Evolutionary conservation across 2,888 invertebrate genomes (phyloP).

Genomic region (Camponotus fellah): DNA sequence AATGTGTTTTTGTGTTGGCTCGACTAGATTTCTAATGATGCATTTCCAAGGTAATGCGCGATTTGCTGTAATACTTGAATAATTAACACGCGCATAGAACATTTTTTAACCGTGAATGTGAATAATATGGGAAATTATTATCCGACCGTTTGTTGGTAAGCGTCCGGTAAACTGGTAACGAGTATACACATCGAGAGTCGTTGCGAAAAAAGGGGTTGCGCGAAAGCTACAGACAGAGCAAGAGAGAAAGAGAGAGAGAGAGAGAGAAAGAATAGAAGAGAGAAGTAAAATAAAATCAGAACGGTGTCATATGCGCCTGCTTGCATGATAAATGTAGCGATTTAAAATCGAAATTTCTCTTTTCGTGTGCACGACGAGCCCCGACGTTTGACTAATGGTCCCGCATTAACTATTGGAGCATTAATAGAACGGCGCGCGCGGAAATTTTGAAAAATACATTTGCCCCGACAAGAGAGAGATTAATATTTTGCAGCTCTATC

Average conservation of each 20-base stretch:
- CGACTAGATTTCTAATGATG: neutral
- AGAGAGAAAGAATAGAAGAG: slow-evolving; percentile 73
- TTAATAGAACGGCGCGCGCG: slow-evolving; percentile 83
- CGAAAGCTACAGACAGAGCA: slow-evolving; percentile 69
- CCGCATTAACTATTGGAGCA: slow-evolving; percentile 85
- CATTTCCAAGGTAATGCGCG: neutral
- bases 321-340: slow-evolving; percentile 86
- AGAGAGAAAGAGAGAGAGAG: slow-evolving; percentile 66
- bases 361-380: slow-evolving; percentile 83
- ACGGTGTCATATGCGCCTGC: slow-evolving; percentile 86
- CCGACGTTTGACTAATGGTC: slow-evolving; percentile 86
- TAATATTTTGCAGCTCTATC: slow-evolving; percentile 83
- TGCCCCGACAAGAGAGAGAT: slow-evolving; percentile 83
- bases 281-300: slow-evolving; percentile 85
- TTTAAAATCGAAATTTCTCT: slow-evolving; percentile 86
- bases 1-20: neutral
- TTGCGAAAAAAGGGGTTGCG: slow-evolving; percentile 51
- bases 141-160: slow-evolving; percentile 64
- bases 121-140: slow-evolving; percentile 61
- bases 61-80: neutral
- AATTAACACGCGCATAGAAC: neutral
- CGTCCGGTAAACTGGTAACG: slow-evolving; percentile 62
- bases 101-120: neutral
- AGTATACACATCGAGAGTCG: slow-evolving; percentile 52
- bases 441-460: slow-evolving; percentile 85